A percentile compares a stretch with the other conserved stretches of the same genome.
These are phyloP conservation scores for Drosophila nr. fundita DNA, from an alignment of 2,888 invertebrate species.

Conservation along the genomic window DNA sequence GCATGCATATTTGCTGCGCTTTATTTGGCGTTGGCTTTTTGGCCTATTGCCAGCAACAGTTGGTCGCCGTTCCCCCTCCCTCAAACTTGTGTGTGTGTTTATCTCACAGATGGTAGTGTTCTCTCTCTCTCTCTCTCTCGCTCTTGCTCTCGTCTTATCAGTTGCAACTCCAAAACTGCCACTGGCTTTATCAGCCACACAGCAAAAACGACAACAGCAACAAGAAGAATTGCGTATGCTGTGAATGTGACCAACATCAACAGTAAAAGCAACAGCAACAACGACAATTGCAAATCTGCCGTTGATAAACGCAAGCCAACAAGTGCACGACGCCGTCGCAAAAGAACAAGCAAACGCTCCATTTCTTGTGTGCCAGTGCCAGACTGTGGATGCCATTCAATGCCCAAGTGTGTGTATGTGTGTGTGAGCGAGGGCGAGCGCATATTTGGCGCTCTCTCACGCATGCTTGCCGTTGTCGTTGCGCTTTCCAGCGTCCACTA, in stretches of 20 bases:
- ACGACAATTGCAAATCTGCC: slow-evolving; percentile 32
- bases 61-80: slow-evolving; percentile 24
- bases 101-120: slow-evolving; percentile 18
- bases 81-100: slow-evolving; percentile 3
- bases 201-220: slow-evolving; percentile 2
- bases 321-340: slow-evolving; percentile 74
- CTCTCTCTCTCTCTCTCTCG: background rate
- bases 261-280: slow-evolving; percentile 29
- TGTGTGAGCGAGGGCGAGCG: slow-evolving; percentile 11
- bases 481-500: slow-evolving; percentile 64
- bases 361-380: slow-evolving; percentile 23
- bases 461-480: slow-evolving; percentile 27
- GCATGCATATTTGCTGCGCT: slow-evolving; percentile 43
- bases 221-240: slow-evolving; percentile 1
- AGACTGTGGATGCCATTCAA: slow-evolving; percentile 46
- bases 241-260: slow-evolving; percentile 2
- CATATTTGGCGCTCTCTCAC: slow-evolving; percentile 15
- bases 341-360: slow-evolving; percentile 24
- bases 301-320: slow-evolving; percentile 56
- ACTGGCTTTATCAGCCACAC: slow-evolving; percentile 43
- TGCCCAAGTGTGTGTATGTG: background rate
- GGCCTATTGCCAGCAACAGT: slow-evolving; percentile 56
- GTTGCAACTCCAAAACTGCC: slow-evolving; percentile 47
- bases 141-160: slow-evolving; percentile 37
- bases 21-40: slow-evolving; percentile 34